Percentiles rank a stretch among this genome's conserved stretches.
phyloP scores from a whole-genome alignment of 2,888 invertebrate species.

The Orthosia incerta region DNA sequence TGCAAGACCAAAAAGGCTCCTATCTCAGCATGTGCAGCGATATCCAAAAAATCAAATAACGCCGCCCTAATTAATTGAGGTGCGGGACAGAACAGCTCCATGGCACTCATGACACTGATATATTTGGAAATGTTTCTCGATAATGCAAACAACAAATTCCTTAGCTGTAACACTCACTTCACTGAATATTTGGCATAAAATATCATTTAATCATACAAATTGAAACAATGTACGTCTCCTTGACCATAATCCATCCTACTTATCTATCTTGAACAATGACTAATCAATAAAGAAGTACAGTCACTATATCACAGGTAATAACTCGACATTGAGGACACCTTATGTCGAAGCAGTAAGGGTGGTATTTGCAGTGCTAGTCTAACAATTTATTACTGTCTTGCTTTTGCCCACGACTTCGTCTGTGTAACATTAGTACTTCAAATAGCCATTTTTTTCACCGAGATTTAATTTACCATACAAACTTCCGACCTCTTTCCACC shows the following conservation, averaged over 20 bases:
- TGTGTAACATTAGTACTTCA: too few species aligned
- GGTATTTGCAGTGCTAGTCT: not conserved
- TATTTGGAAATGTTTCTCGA: not conserved
- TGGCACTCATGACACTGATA: too few species aligned
- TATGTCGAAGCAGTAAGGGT: not conserved
- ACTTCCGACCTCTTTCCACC: too few species aligned
- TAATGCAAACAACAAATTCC: not conserved
- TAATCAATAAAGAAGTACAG: not conserved
- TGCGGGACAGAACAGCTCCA: too few species aligned
- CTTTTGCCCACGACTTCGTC: too few species aligned
- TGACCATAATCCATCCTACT: not conserved
- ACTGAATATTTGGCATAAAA: not conserved
- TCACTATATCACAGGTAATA: not conserved
- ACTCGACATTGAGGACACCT: not conserved
- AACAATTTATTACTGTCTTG: too few species aligned
- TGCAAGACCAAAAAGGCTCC: too few species aligned
- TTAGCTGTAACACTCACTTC: not conserved
- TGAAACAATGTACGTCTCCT: slow-evolving; percentile 12
- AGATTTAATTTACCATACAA: too few species aligned
- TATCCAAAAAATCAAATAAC: too few species aligned
- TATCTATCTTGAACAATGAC: not conserved
- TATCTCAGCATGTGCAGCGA: too few species aligned
- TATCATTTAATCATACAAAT: slow-evolving; percentile 19
- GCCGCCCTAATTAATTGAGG: too few species aligned
- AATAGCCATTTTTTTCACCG: too few species aligned